These are phyloP conservation scores for Halcyon chelicuti DNA, from an alignment of 2,797 vertebrate genomes.

Conservation along the genomic window DNA sequence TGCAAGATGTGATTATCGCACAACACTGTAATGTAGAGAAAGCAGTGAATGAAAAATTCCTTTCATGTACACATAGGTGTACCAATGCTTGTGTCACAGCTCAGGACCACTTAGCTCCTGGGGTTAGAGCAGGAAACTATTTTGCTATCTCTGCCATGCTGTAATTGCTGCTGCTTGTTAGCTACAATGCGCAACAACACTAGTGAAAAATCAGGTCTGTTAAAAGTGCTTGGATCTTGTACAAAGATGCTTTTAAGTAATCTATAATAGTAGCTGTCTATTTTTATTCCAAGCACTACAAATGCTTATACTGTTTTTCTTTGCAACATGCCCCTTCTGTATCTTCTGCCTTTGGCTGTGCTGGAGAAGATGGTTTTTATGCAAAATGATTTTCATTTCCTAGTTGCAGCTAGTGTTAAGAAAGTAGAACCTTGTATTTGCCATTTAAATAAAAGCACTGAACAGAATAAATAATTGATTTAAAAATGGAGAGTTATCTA, in stretches of 20 bases:
- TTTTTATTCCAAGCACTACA: not conserved
- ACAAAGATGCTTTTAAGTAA: not conserved
- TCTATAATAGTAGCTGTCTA: not conserved
- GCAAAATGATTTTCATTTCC: not conserved
- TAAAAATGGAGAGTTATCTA: constrained; percentile 47
- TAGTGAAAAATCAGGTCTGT: not conserved
- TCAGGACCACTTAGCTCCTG: not conserved
- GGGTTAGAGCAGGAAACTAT: not conserved
- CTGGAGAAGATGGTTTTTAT: not conserved
- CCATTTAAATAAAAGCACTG: constrained; percentile 19
- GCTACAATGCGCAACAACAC: not conserved
- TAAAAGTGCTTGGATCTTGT: not conserved
- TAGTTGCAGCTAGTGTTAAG: constrained; percentile 38
- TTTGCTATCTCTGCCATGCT: not conserved
- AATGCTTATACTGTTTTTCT: rapidly evolving
- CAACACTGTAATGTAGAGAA: not conserved
- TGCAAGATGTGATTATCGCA: not conserved
- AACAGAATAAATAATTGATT: constrained; percentile 64
- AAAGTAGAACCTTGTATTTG: not conserved
- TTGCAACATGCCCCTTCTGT: not conserved
- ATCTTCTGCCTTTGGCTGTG: not conserved
- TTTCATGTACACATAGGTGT: rapidly evolving
- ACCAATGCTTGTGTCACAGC: not conserved
- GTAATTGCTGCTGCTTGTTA: not conserved
- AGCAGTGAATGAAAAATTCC: not conserved